Percentiles rank a stretch among this genome's conserved stretches.
Evolutionary conservation across 2,797 vertebrate genomes (phyloP).

Genomic region (Iguana delicatissima): DNA sequence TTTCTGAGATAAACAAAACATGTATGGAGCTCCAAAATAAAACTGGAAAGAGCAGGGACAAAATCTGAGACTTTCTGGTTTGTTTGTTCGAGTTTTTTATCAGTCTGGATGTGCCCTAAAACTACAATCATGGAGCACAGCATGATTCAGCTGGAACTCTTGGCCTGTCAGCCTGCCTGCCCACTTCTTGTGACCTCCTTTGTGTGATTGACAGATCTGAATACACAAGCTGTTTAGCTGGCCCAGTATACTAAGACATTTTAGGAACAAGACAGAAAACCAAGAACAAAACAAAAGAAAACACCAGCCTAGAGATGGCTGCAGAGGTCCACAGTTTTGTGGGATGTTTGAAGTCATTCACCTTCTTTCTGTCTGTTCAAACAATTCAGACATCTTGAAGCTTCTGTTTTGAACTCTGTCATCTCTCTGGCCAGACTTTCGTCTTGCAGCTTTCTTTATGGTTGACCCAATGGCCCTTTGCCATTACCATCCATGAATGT

Average conservation of each 20-base stretch:
- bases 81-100: no score
- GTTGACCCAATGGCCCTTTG: background rate
- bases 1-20: no score
- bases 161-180: background rate
- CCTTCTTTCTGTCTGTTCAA: background rate
- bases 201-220: background rate
- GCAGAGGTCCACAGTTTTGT: background rate
- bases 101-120: background rate
- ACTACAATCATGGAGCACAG: background rate
- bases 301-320: background rate
- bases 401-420: constrained; percentile 15
- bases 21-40: no score
- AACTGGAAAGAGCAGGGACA: no score
- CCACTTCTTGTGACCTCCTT: background rate
- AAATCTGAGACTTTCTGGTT: no score
- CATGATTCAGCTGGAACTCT: background rate
- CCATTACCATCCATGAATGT: background rate
- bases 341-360: constrained; percentile 1
- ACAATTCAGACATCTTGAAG: background rate
- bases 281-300: background rate
- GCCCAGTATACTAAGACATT: background rate
- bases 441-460: constrained; percentile 3
- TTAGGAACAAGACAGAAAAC: background rate
- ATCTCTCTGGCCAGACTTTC: constrained; percentile 9
- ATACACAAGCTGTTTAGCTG: constrained; percentile 1